A percentile compares a stretch with the other conserved stretches of the same genome.
These are phyloP conservation scores for Acanthosepion pharaonis DNA, from an alignment of 2,888 invertebrate species.

Conservation along the genomic window DNA sequence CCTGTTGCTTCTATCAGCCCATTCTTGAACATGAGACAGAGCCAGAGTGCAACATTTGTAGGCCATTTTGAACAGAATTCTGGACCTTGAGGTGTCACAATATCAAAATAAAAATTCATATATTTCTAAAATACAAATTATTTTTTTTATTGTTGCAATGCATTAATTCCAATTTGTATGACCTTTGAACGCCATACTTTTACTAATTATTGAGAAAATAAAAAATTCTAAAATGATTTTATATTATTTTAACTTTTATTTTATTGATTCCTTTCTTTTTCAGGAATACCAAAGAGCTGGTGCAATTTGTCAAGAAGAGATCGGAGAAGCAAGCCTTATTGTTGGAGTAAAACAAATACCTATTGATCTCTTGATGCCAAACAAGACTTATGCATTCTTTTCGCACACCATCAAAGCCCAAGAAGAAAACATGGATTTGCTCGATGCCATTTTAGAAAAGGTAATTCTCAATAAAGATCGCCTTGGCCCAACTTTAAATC, in stretches of 20 bases:
- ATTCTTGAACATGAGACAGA: too few relatives aligned
- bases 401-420: constrained; percentile 99
- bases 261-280: constrained; percentile 58
- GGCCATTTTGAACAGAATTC: too few relatives aligned
- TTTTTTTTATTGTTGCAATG: too few relatives aligned
- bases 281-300: constrained; percentile 93
- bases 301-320: constrained; percentile 94
- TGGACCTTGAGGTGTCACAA: too few relatives aligned
- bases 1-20: too few relatives aligned
- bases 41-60: too few relatives aligned
- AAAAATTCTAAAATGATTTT: not conserved
- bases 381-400: constrained; percentile 98
- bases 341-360: constrained; percentile 98
- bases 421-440: constrained; percentile 95
- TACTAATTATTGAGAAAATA: not conserved
- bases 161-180: too few relatives aligned
- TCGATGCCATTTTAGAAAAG: constrained; percentile 94
- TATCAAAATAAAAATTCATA: too few relatives aligned
- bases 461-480: constrained; percentile 58
- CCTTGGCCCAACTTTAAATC: too few relatives aligned
- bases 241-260: not conserved
- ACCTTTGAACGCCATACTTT: too few relatives aligned
- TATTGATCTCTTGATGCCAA: constrained; percentile 85
- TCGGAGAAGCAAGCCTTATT: constrained; percentile 95
- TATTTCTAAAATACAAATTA: too few relatives aligned